These are phyloP conservation scores for Oasisia sp. DNA, from an alignment of 2,888 invertebrate species.

Conservation along the genomic window DNA sequence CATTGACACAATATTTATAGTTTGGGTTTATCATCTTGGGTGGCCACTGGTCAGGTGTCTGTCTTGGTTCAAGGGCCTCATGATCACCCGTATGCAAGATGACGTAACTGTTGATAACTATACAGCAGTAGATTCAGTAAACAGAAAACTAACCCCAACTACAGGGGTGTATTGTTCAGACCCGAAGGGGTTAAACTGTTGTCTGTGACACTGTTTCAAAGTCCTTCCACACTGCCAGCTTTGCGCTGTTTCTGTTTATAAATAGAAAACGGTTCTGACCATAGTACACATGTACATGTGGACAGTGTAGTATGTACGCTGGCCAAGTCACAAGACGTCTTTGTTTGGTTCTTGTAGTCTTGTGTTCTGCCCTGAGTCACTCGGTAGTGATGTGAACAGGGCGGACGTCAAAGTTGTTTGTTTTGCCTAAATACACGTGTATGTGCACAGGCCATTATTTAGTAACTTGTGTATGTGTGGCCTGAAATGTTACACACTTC, in stretches of 20 bases:
- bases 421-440: neutral
- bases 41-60: too few species aligned
- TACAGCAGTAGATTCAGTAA: neutral
- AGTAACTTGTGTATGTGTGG: neutral
- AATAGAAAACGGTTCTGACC: neutral
- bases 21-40: too few species aligned
- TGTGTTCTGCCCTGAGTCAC: neutral
- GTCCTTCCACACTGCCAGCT: neutral
- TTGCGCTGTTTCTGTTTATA: neutral
- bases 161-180: neutral
- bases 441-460: neutral
- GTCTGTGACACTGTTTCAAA: neutral
- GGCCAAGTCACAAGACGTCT: neutral
- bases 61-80: neutral
- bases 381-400: neutral
- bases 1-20: too few species aligned
- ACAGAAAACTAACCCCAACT: neutral
- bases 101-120: neutral
- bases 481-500: neutral
- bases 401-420: neutral
- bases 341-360: neutral
- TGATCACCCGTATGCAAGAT: neutral
- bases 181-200: neutral
- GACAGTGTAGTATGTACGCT: neutral
- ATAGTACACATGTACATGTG: neutral